Percentiles rank a stretch among this genome's conserved stretches.
These are phyloP conservation scores for human (Homo sapiens) DNA, from an alignment of 2,113 vertebrate species.

Conservation along the genomic window DNA sequence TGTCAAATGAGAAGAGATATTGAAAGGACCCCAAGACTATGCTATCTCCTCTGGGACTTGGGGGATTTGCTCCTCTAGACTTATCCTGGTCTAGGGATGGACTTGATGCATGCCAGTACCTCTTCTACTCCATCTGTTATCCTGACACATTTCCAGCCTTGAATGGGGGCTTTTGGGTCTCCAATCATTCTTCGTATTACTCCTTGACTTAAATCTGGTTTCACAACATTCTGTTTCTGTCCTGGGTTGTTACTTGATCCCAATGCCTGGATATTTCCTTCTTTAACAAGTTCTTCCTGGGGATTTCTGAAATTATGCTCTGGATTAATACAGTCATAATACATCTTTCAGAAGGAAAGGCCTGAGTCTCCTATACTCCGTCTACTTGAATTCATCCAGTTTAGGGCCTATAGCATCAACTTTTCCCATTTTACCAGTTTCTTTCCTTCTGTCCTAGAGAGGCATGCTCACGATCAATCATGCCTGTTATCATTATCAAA, in stretches of 20 bases:
- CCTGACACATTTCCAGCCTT: background rate
- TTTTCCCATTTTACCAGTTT: background rate
- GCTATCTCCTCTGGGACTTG: background rate
- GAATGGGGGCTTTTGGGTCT: background rate
- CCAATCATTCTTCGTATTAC: background rate
- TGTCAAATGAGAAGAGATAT: background rate
- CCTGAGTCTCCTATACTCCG: background rate
- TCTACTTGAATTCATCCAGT: background rate
- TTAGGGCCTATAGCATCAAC: background rate
- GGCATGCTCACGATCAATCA: background rate
- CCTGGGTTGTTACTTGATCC: background rate
- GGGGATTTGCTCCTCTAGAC: background rate
- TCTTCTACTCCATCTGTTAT: rapidly evolving
- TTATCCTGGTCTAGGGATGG: too few species aligned
- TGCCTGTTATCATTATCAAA: background rate
- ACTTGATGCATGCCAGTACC: rapidly evolving
- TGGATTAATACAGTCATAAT: background rate
- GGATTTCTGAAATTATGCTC: background rate
- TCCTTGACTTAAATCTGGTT: background rate
- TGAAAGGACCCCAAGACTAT: background rate
- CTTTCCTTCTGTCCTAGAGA: background rate
- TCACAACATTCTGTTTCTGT: background rate
- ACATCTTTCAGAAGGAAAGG: background rate
- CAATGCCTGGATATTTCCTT: background rate
- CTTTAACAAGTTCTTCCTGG: background rate